phyloP scores from a whole-genome alignment of 2,888 invertebrate species.

The Hydrotaea cyrtoneurina region DNA sequence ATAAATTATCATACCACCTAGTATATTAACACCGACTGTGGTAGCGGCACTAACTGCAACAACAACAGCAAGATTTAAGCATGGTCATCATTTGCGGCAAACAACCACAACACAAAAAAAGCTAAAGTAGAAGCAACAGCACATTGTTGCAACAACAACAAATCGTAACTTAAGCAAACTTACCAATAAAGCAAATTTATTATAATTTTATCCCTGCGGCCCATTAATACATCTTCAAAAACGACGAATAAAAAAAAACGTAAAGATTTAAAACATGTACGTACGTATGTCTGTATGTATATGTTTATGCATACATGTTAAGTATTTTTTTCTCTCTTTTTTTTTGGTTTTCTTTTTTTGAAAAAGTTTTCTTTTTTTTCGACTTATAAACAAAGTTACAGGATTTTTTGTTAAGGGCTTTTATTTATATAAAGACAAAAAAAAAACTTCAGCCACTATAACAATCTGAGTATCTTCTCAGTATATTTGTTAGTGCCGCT shows the following conservation, averaged over 20 bases:
- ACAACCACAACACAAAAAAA: constrained; percentile 10
- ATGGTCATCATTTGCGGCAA: constrained; percentile 41
- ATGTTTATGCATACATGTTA: constrained; percentile 6
- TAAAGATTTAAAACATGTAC: constrained; percentile 56
- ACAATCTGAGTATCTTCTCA: background rate
- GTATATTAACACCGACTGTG: background rate
- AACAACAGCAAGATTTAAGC: constrained; percentile 45
- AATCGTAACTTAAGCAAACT: constrained; percentile 68
- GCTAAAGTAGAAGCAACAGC: constrained; percentile 49
- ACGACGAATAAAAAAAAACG: background rate
- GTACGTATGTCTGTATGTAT: constrained; percentile 13
- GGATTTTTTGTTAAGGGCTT: constrained; percentile 21
- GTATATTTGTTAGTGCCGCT: background rate
- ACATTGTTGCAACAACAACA: constrained; percentile 38
- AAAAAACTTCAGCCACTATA: constrained; percentile 3
- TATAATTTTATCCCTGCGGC: constrained; percentile 74
- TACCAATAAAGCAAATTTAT: constrained; percentile 77
- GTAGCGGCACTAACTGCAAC: constrained; percentile 38
- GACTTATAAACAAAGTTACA: constrained; percentile 38
- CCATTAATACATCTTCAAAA: constrained; percentile 67
- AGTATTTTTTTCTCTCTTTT: constrained; percentile 5
- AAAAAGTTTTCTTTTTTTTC: background rate
- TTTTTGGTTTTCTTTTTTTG: background rate
- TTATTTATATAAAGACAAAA: too few relatives aligned
- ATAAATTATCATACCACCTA: background rate